Conservation (phyloP, 53 echinoderm and acorn worm species). For the Astropecten irregularis region DNA sequence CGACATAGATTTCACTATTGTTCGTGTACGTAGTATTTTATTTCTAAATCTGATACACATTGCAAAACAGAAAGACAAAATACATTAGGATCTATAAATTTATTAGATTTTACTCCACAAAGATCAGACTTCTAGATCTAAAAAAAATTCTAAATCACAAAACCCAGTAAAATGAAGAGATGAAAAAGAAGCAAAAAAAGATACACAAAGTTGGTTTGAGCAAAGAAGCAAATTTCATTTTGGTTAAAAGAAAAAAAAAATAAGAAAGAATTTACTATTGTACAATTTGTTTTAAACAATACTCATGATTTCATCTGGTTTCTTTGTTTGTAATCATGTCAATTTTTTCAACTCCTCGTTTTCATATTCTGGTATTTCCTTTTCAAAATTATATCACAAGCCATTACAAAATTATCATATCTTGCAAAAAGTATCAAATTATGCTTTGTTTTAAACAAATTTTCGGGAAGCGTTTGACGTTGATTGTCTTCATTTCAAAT, state of each 20-base stretch:
- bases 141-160: slow-evolving; percentile 41
- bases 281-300: not conserved
- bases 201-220: not conserved
- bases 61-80: slow-evolving; percentile 33
- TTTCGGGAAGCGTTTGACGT: not conserved
- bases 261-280: not conserved
- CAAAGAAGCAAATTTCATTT: slow-evolving; percentile 33
- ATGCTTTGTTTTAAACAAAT: too few relatives aligned
- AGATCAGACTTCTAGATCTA: slow-evolving; percentile 34
- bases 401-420: not conserved
- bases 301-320: not conserved
- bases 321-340: too few relatives aligned
- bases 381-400: not conserved
- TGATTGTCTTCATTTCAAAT: not conserved
- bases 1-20: not conserved
- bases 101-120: not conserved
- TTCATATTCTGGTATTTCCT: too few relatives aligned
- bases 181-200: not conserved
- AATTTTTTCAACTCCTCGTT: not conserved
- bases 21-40: not conserved
- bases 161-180: slow-evolving; percentile 12
- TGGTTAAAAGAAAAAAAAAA: not conserved
- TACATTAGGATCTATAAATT: not conserved
- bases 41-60: slow-evolving; percentile 36
- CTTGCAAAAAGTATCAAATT: slow-evolving; percentile 20